A percentile compares a stretch with the other conserved stretches of the same genome.
phyloP scores from a whole-genome alignment of 1,140 invertebrate genomes.

The Phenacoccus solenopsis region DNA sequence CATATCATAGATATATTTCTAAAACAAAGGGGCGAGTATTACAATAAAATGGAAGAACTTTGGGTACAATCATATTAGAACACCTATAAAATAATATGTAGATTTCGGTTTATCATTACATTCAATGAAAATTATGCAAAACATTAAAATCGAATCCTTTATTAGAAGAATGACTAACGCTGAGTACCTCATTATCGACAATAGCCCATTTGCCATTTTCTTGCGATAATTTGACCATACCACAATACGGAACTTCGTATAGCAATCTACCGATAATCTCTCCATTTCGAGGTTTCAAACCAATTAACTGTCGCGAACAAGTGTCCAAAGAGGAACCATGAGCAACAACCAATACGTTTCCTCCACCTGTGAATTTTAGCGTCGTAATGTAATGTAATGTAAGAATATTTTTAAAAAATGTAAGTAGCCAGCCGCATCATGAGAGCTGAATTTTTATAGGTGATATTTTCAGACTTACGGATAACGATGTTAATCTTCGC shows the following conservation, averaged over 20 bases:
- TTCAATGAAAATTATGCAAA: constrained; percentile 30
- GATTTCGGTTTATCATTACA: no score
- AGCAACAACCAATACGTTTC: constrained; percentile 69
- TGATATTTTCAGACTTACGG: no score
- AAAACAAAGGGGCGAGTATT: no score
- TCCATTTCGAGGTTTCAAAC: constrained; percentile 44
- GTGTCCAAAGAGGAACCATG: constrained; percentile 78
- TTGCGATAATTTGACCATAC: constrained; percentile 44
- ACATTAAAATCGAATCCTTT: constrained; percentile 69
- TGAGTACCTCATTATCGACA: constrained; percentile 62
- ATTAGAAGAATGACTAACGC: constrained; percentile 71
- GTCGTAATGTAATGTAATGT: background rate
- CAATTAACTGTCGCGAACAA: constrained; percentile 60
- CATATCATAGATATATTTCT: no score
- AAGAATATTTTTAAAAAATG: no score
- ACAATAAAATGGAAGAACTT: no score
- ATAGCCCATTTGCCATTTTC: constrained; percentile 48
- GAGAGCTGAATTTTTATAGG: no score
- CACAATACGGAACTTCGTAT: constrained; percentile 67
- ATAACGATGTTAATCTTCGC: no score
- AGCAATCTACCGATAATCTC: constrained; percentile 56
- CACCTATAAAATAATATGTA: no score
- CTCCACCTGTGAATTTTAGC: constrained; percentile 28
- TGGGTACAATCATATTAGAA: no score
- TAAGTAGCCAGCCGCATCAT: background rate